These are phyloP conservation scores for Peromyscus melanophrys DNA, from an alignment of 2,797 vertebrate genomes.

Conservation along the genomic window DNA sequence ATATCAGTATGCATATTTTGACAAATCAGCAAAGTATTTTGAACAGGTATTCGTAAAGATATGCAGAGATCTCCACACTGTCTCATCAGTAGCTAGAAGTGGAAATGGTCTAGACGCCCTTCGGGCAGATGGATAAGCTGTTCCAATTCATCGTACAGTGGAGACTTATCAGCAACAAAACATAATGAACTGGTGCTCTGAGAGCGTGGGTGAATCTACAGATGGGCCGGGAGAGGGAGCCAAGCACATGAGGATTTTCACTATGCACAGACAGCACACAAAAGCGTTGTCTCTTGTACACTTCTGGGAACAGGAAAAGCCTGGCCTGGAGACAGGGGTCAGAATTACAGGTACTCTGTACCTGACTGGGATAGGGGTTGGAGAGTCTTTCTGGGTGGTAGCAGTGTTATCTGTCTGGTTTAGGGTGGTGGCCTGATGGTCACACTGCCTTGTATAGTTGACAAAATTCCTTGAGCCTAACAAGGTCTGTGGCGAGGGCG, in stretches of 20 bases:
- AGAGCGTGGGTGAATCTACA: background rate
- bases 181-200: background rate
- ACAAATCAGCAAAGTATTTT: background rate
- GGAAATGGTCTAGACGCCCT: background rate
- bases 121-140: background rate
- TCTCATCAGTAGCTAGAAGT: background rate
- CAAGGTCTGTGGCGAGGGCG: background rate
- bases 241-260: background rate
- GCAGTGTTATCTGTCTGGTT: background rate
- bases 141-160: background rate
- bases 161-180: background rate
- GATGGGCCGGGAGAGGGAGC: background rate
- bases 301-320: no score
- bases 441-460: background rate
- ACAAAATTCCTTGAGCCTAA: background rate
- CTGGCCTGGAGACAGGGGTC: background rate
- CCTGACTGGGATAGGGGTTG: background rate
- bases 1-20: background rate
- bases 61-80: no score
- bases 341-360: background rate
- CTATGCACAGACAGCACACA: background rate
- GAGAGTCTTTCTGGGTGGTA: background rate
- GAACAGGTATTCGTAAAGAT: background rate
- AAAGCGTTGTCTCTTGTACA: background rate
- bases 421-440: background rate